Base-by-base conservation (phyloP, 2,113 vertebrate genomes). In the Amblyornis subalaris region DNA sequence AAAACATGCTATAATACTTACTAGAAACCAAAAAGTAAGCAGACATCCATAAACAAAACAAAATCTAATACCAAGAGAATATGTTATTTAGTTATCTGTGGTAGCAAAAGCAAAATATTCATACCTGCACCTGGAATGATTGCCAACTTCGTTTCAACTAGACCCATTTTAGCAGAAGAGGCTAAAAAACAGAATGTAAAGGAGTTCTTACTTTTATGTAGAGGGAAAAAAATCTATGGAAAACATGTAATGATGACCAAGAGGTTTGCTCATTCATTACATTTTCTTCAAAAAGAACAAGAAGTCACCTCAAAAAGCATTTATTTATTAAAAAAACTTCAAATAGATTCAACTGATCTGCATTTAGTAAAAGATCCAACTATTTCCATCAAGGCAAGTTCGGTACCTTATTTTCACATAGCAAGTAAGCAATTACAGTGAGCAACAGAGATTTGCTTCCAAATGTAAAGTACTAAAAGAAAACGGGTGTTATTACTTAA, bases 41-140 rank as follows among this genome's bases (percentile, higher is more conserved):
- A 75, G 33, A 83, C 75, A 75, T 75, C 48, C 14, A 44, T 66
- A 33, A 88, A 40, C 13, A 79, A 42, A 15, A 23, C 7, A 71
- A 81, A 92, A 74, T 54, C 31, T 62, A 88, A 5, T 15, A 61
- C 20, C 35, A 69, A 72, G 20, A 42, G 24, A 5, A 71, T 3
- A 4, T 5, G 26, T 24, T 61, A 88, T 33, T 60, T 40, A 64
- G 9, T n/a, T 78, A 86, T 24, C 20, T 9, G 11, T 4, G 3
- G n/a, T 28, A 91, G 35, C 13, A 87, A 72, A 61, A 89, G n/a
- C 21, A 58, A 62, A 83, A 35, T 48, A 67, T 74, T 80, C 98
- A 97, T 98, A 99, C 99, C 99, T 98, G 98, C 99, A 94, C 99
- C 99, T 48, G 98, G 99, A 97, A 99, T 99, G 83, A 99, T 99